phyloP scores from a whole-genome alignment of 2,797 vertebrate genomes.

The Sebastes iracundus region DNA sequence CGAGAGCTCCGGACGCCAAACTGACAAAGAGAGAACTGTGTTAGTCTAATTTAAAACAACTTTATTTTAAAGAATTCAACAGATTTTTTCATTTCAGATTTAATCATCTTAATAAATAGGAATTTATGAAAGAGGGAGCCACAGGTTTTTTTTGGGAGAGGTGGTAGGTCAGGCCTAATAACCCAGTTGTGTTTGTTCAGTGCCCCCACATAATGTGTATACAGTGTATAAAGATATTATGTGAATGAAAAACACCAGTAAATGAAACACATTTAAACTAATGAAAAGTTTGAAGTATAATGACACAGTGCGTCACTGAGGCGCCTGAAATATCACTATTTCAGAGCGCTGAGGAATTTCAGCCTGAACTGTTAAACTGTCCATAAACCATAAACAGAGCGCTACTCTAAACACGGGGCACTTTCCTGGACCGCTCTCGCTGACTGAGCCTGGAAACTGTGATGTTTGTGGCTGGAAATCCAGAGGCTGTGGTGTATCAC shows the following conservation, averaged over 20 bases:
- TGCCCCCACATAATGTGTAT: conserved; percentile 20
- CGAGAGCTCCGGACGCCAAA: neutral
- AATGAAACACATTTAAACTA: conserved; percentile 67
- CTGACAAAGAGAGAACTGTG: conserved; percentile 27
- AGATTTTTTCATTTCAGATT: conserved; percentile 22
- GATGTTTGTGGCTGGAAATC: conserved; percentile 69
- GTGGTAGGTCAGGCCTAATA: conserved; percentile 21
- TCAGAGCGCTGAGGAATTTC: conserved; percentile 37
- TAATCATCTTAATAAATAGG: conserved; percentile 20
- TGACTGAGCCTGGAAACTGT: conserved; percentile 64
- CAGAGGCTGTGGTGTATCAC: conserved; percentile 29
- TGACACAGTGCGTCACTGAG: conserved; percentile 38
- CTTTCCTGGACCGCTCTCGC: conserved; percentile 51
- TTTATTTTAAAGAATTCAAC: conserved; percentile 20
- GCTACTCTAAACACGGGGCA: conserved; percentile 50
- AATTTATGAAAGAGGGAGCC: conserved; percentile 11
- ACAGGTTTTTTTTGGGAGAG: neutral
- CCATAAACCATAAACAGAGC: conserved; percentile 65
- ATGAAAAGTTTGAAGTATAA: conserved; percentile 48
- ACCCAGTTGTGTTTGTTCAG: conserved; percentile 44
- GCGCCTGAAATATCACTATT: conserved; percentile 49
- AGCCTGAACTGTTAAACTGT: conserved; percentile 54
- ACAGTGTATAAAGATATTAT: neutral
- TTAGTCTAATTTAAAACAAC: conserved; percentile 22
- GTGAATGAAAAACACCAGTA: conserved; percentile 38